phyloP scores from a whole-genome alignment of 2,113 vertebrate genomes.

The Phylloscopus whistleri region DNA sequence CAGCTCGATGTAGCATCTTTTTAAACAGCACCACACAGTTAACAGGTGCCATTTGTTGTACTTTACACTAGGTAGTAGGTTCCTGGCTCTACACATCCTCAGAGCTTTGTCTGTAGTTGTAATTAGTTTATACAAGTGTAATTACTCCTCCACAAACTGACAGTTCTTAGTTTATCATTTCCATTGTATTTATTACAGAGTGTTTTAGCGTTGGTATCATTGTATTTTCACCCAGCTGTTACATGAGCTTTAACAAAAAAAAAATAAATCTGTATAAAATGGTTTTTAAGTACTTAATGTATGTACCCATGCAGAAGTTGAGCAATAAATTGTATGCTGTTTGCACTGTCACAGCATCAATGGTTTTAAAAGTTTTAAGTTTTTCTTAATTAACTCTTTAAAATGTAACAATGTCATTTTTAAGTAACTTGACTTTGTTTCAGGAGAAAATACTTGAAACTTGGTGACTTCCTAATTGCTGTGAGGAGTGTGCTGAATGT shows the following conservation, averaged over 20 bases:
- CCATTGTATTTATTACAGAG: slow-evolving; percentile 91
- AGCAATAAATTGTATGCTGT: slow-evolving; percentile 98
- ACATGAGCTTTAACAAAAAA: slow-evolving; percentile 86
- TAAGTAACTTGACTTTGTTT: not conserved
- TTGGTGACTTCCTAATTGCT: not conserved
- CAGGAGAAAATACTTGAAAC: not conserved
- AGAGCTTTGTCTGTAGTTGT: slow-evolving; percentile 73
- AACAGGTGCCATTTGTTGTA: slow-evolving; percentile 59
- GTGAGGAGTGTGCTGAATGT: not conserved
- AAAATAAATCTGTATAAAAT: slow-evolving; percentile 83
- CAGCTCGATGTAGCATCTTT: slow-evolving; percentile 50
- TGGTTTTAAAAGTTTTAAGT: slow-evolving; percentile 72
- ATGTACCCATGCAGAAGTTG: slow-evolving; percentile 86
- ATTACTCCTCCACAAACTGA: slow-evolving; percentile 74
- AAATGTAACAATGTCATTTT: not conserved
- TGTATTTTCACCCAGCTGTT: slow-evolving; percentile 88
- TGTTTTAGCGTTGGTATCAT: slow-evolving; percentile 81
- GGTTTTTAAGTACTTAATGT: slow-evolving; percentile 79
- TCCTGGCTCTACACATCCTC: slow-evolving; percentile 71
- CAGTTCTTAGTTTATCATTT: slow-evolving; percentile 78
- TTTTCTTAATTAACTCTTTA: not conserved
- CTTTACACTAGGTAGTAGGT: slow-evolving; percentile 61
- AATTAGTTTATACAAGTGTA: slow-evolving; percentile 76
- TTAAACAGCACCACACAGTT: slow-evolving; percentile 54
- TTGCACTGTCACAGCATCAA: slow-evolving; percentile 86